These are phyloP conservation scores for Choloepus hoffmanni DNA, from an alignment of 2,113 vertebrate genomes.

Conservation along the genomic window DNA sequence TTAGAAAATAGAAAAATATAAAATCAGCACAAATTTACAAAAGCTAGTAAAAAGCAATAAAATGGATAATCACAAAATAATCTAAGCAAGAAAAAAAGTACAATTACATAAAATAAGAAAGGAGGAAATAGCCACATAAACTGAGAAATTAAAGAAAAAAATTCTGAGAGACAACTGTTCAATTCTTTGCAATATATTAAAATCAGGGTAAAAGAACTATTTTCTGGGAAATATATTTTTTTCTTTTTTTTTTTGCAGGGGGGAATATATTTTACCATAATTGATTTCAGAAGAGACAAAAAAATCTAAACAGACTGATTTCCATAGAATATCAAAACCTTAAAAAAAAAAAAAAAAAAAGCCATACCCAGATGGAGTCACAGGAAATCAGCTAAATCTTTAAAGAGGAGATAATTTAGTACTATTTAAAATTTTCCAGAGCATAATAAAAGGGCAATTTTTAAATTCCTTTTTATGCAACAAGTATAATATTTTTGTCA, in stretches of 20 bases:
- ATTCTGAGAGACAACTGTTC: not conserved
- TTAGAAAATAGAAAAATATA: slow-evolving; percentile 18
- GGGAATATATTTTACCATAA: slow-evolving; percentile 6
- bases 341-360: not conserved
- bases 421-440: not conserved
- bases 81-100: not conserved
- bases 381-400: not conserved
- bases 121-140: not conserved
- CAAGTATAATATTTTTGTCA: not conserved
- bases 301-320: not conserved
- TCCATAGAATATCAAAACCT: not conserved
- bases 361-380: not conserved
- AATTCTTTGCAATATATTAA: not conserved
- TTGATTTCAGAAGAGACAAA: not conserved
- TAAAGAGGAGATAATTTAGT: not conserved
- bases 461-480: not conserved
- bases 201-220: not conserved
- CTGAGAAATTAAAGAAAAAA: not conserved
- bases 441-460: not conserved
- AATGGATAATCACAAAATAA: not conserved
- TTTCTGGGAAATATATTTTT: not conserved
- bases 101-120: not conserved
- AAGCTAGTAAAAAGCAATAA: not conserved
- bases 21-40: slow-evolving; percentile 19
- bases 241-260: no score